A percentile compares a stretch with the other conserved stretches of the same genome.
Conservation (phyloP, 2,888 invertebrate species). For the Drosophila nigricruria region DNA sequence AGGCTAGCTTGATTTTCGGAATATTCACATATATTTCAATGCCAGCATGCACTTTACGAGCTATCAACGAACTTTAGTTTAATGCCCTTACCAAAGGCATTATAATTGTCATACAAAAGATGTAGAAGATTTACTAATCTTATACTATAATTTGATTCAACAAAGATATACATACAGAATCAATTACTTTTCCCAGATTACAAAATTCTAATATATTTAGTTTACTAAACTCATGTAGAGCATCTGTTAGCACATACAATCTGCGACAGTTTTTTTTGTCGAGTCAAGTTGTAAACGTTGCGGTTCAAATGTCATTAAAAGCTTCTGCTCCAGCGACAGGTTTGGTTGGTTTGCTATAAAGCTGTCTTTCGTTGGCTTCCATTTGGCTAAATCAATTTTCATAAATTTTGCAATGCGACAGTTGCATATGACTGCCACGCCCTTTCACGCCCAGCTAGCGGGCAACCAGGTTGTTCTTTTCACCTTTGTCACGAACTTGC, state of each 20-base stretch:
- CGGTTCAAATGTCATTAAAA: slow-evolving; percentile 71
- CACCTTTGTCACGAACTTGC: slow-evolving; percentile 73
- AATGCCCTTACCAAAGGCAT: neutral
- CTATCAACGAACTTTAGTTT: neutral
- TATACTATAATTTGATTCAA: too few relatives aligned
- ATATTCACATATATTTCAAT: neutral
- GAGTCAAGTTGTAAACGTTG: slow-evolving; percentile 31
- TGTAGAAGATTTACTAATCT: neutral
- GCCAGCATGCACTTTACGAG: neutral
- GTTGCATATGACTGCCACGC: slow-evolving; percentile 73
- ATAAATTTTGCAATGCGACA: slow-evolving; percentile 73
- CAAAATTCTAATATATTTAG: too few relatives aligned
- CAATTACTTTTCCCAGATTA: too few relatives aligned
- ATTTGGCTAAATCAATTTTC: slow-evolving; percentile 74
- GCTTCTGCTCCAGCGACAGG: slow-evolving; percentile 8
- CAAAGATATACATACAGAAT: too few relatives aligned
- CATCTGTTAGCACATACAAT: slow-evolving; percentile 20
- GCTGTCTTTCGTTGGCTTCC: slow-evolving; percentile 63
- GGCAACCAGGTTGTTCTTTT: slow-evolving; percentile 44
- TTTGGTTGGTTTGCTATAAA: slow-evolving; percentile 58
- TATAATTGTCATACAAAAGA: neutral
- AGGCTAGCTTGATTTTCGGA: neutral
- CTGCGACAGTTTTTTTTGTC: neutral
- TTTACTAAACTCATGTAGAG: neutral
- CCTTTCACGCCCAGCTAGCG: neutral